phyloP scores from a whole-genome alignment of 1,140 invertebrate species.

The Drosophila baimaii region DNA sequence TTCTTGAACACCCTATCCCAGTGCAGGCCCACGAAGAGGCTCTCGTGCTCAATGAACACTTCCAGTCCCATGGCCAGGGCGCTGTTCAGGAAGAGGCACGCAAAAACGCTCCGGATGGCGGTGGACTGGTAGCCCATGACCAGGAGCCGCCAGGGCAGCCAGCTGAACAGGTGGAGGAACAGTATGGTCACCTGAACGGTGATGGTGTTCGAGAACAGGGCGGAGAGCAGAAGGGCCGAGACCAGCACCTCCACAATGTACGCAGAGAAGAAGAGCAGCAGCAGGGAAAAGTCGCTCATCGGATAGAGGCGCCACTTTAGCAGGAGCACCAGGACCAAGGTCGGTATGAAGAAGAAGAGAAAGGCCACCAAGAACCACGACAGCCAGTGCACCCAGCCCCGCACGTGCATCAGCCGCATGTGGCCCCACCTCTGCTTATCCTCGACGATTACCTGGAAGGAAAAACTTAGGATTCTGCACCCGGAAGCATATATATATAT shows the following conservation, averaged over 20 bases:
- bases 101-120: neutral
- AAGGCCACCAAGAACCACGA: slow-evolving; percentile 92
- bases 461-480: neutral
- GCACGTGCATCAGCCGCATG: slow-evolving; percentile 93
- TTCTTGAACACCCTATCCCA: slow-evolving; percentile 88
- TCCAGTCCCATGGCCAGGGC: slow-evolving; percentile 14
- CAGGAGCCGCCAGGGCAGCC: slow-evolving; percentile 32
- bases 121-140: neutral
- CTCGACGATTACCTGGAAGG: slow-evolving; percentile 85
- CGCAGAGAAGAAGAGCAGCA: slow-evolving; percentile 56
- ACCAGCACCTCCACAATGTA: slow-evolving; percentile 66
- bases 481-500: neutral
- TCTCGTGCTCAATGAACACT: slow-evolving; percentile 19
- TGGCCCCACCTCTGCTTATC: slow-evolving; percentile 89
- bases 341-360: slow-evolving; percentile 87
- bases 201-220: slow-evolving; percentile 85
- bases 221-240: slow-evolving; percentile 87
- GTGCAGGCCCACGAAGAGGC: slow-evolving; percentile 62
- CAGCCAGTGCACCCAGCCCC: slow-evolving; percentile 91
- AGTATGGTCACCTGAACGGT: slow-evolving; percentile 26
- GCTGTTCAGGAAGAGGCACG: slow-evolving; percentile 41
- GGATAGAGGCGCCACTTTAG: slow-evolving; percentile 83
- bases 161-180: slow-evolving; percentile 4
- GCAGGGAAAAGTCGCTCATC: neutral
- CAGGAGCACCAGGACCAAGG: slow-evolving; percentile 85